phyloP scores from a whole-genome alignment of 2,113 vertebrate species.

The Eurystomus gularis region DNA sequence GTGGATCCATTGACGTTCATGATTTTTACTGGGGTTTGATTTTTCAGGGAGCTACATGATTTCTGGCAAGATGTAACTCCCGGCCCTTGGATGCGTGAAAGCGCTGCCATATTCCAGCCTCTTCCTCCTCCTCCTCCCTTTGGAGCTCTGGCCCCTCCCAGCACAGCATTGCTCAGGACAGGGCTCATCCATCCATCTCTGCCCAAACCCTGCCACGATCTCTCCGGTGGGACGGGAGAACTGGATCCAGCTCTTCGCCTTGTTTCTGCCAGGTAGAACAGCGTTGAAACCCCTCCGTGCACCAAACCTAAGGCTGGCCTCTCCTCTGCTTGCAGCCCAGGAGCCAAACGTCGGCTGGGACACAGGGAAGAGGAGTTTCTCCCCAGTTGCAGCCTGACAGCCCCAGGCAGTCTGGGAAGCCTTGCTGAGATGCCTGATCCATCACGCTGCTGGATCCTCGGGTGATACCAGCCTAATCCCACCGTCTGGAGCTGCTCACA shows the following conservation, averaged over 20 bases:
- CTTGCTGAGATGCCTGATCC: background rate
- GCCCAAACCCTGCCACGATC: background rate
- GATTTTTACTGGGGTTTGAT: background rate
- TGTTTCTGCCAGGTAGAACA: background rate
- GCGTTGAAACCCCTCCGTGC: background rate
- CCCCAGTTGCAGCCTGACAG: background rate
- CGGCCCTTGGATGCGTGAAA: background rate
- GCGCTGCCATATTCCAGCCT: accelerated
- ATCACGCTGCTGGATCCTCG: background rate
- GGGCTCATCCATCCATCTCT: accelerated
- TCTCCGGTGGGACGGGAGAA: background rate
- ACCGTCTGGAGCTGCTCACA: background rate
- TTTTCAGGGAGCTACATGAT: background rate
- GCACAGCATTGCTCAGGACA: background rate
- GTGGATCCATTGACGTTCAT: background rate
- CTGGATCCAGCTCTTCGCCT: background rate
- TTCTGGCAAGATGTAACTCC: background rate
- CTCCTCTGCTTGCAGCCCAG: background rate
- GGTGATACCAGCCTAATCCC: background rate
- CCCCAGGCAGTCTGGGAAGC: background rate
- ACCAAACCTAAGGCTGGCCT: background rate
- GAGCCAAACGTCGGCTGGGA: background rate
- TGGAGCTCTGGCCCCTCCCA: background rate
- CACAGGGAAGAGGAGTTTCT: background rate
- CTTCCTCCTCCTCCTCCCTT: background rate